These are phyloP conservation scores for Myrmophylax atrothorax DNA, from an alignment of 2,113 vertebrate genomes.

Conservation along the genomic window DNA sequence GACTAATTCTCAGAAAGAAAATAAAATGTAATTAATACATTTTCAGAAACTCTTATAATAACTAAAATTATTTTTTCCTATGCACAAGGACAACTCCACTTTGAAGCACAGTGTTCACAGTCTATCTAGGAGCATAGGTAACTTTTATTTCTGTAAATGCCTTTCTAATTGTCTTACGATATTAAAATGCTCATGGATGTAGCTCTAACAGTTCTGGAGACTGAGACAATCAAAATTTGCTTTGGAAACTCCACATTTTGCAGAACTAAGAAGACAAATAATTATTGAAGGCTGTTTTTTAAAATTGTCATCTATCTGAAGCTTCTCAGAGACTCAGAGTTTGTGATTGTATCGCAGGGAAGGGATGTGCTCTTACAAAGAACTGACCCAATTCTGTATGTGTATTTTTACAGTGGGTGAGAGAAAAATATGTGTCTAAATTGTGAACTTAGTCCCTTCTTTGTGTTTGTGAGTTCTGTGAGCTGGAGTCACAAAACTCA, in stretches of 20 bases:
- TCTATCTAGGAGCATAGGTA: neutral
- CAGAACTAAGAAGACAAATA: neutral
- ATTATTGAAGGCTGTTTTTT: neutral
- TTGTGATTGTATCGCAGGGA: neutral
- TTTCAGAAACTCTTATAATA: neutral
- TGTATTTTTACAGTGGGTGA: neutral
- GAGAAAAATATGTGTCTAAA: neutral
- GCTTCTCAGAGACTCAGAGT: neutral
- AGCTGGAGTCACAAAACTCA: neutral
- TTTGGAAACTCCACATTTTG: neutral
- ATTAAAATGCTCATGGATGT: fast-evolving
- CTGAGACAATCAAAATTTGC: neutral
- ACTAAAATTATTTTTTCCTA: neutral
- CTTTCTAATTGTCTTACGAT: neutral
- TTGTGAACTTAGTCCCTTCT: neutral
- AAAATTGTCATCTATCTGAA: neutral
- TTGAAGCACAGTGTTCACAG: neutral
- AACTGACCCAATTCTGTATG: neutral
- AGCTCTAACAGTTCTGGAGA: neutral
- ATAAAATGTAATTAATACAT: neutral
- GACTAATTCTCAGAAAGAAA: neutral
- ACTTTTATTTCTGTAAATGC: neutral
- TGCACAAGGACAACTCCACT: neutral
- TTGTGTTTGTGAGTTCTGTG: neutral
- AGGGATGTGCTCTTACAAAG: neutral